Conservation (phyloP, 2,888 invertebrate genomes). For the Aporophyla nigra region DNA sequence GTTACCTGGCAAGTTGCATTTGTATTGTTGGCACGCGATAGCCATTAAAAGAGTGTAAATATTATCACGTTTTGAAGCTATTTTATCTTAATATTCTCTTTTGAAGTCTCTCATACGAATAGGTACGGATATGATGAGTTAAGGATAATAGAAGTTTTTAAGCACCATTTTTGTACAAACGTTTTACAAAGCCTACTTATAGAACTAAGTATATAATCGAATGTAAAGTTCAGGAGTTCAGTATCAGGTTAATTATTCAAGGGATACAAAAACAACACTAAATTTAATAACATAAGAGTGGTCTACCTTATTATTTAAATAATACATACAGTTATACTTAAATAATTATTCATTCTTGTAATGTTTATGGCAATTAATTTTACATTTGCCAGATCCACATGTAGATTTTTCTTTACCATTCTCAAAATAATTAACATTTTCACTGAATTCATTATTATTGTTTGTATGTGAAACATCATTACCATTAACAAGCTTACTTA, state of each 20-base stretch:
- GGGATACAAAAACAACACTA: conserved; percentile 1
- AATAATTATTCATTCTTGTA: conserved; percentile 40
- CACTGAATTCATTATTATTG: conserved; percentile 16
- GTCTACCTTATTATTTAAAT: background rate
- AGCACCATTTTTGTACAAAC: background rate
- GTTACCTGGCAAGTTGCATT: conserved; percentile 35
- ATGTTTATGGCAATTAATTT: conserved; percentile 34
- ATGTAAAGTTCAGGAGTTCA: background rate
- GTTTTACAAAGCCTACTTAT: too few relatives aligned
- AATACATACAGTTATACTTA: background rate
- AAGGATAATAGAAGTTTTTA: too few relatives aligned
- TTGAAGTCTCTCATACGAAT: too few relatives aligned
- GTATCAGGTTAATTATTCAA: background rate
- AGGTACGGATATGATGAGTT: too few relatives aligned
- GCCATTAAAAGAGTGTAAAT: background rate
- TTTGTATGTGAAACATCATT: conserved; percentile 17
- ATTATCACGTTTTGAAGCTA: background rate
- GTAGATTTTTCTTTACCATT: conserved; percentile 21
- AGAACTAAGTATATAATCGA: background rate
- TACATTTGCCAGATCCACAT: conserved; percentile 35
- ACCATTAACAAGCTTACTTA: conserved; percentile 33
- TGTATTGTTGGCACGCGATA: conserved; percentile 30
- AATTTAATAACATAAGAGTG: background rate
- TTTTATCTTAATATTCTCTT: background rate
- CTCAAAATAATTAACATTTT: conserved; percentile 25